Percentiles rank a stretch among this genome's conserved stretches.
Conservation (phyloP, 2,888 invertebrate genomes). For the Cheilosia scutellata region DNA sequence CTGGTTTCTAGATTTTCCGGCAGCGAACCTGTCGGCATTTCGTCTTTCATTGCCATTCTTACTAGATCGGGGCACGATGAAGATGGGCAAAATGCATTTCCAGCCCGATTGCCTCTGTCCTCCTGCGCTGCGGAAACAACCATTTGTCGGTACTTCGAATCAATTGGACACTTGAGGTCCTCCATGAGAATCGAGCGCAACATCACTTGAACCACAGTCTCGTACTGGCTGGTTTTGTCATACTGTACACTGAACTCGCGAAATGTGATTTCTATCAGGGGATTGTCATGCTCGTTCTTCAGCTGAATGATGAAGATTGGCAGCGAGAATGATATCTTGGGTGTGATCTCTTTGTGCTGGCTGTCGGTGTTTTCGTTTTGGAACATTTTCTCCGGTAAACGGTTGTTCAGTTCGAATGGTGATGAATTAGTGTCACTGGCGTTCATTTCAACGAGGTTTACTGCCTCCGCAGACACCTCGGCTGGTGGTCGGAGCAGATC, state of each 20-base stretch:
- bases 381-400: conserved; percentile 61
- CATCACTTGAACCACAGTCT: conserved; percentile 91
- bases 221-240: conserved; percentile 88
- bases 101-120: conserved; percentile 63
- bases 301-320: conserved; percentile 91
- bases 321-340: conserved; percentile 88
- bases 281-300: conserved; percentile 90
- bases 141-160: conserved; percentile 92
- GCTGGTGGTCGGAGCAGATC: conserved; percentile 78
- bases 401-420: conserved; percentile 65
- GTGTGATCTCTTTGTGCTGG: conserved; percentile 70
- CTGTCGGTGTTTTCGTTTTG: conserved; percentile 27
- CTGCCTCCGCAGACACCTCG: conserved; percentile 57
- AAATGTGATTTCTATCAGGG: conserved; percentile 93
- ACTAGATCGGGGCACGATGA: conserved; percentile 93
- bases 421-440: conserved; percentile 77
- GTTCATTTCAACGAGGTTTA: conserved; percentile 63
- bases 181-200: conserved; percentile 95
- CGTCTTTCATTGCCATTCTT: conserved; percentile 78
- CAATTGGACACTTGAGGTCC: conserved; percentile 91
- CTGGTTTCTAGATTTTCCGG: conserved; percentile 87
- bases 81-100: conserved; percentile 52
- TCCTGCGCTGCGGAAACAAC: conserved; percentile 87
- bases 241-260: conserved; percentile 92
- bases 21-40: conserved; percentile 84